Percentiles rank a stretch among this genome's conserved stretches.
Conservation (phyloP, 1,140 invertebrate species). For the Temnothorax nylanderi region DNA sequence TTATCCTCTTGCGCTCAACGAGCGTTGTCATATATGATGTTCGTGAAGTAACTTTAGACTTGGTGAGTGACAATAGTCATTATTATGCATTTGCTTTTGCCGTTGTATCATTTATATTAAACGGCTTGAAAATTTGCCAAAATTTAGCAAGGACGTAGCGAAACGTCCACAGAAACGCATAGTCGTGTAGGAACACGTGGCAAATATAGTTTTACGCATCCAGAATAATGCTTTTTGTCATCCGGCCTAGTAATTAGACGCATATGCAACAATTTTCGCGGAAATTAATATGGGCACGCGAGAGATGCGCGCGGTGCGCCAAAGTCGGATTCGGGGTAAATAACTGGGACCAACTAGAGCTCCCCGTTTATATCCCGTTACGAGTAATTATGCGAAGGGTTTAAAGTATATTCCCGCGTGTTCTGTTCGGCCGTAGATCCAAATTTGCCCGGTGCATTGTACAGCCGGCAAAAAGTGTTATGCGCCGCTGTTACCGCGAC, state of each 20-base stretch:
- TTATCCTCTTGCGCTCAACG: not conserved
- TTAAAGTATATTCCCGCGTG: slow-evolving; percentile 31
- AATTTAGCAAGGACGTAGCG: not conserved
- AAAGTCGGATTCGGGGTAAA: slow-evolving; percentile 24
- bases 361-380: slow-evolving; percentile 56
- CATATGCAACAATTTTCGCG: slow-evolving; percentile 44
- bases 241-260: slow-evolving; percentile 26
- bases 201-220: slow-evolving; percentile 1
- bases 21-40: not conserved
- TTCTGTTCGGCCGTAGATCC: slow-evolving; percentile 36
- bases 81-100: not conserved
- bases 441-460: slow-evolving; percentile 52
- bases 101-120: slow-evolving; percentile 43
- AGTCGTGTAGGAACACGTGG: not conserved
- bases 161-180: not conserved
- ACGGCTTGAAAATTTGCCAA: slow-evolving; percentile 23
- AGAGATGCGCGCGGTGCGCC: not conserved
- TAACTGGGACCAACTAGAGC: slow-evolving; percentile 47
- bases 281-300: slow-evolving; percentile 21
- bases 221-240: slow-evolving; percentile 15
- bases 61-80: not conserved
- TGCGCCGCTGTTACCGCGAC: slow-evolving; percentile 8
- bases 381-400: slow-evolving; percentile 58
- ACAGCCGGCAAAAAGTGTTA: slow-evolving; percentile 56
- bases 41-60: not conserved